Evolutionary conservation across 2,888 invertebrate genomes (phyloP), one percentile per base, ranked within the genome.

Genomic region (Drosophila lutescens): DNA sequence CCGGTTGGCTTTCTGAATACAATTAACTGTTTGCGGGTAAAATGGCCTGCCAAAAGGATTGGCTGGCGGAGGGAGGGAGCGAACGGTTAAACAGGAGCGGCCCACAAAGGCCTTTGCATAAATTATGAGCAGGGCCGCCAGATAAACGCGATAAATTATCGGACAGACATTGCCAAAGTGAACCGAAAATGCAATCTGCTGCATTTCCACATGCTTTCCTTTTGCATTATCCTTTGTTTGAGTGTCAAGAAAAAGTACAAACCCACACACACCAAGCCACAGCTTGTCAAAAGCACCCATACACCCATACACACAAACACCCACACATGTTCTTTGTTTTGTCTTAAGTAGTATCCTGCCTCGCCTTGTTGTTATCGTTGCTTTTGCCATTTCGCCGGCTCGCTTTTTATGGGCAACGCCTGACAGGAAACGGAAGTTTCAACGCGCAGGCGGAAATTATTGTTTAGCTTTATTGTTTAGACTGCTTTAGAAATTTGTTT

Each of bases 81-180:
- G 4, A 43, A 30, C 44, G 6, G 6, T 6, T 26, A 17, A 34
- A 23, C 53, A 34, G 34, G 30, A 30, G 34, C 10, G 9, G 17
- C 56, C 54, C 69, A 83, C 83, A 84, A 84, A 83, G 76, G 84
- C 79, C 69, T 73, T 79, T 85, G 81, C 83, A 86, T 87, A 87
- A 87, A 83, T 88, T 87, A 87, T 85, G 76, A 78, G 74, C 77
- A 68, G 67, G 61, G 43, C 57, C 67, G 61, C 75, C 80, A 86
- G 88, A 88, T 88, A 86, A 85, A 62, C 81, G 88, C 83, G 79
- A 88, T 88, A 88, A 88, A 88, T 88, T 88, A 86, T 88, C 85
- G 76, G 71, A 71, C 74, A 65, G 71, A 71, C 74, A 34, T 38
- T 43, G 51, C 66, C 58, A 43, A 58, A 55, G 56, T 34, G 53